Conservation (phyloP, 1,140 invertebrate genomes). For the Apocrypta bakeri region DNA sequence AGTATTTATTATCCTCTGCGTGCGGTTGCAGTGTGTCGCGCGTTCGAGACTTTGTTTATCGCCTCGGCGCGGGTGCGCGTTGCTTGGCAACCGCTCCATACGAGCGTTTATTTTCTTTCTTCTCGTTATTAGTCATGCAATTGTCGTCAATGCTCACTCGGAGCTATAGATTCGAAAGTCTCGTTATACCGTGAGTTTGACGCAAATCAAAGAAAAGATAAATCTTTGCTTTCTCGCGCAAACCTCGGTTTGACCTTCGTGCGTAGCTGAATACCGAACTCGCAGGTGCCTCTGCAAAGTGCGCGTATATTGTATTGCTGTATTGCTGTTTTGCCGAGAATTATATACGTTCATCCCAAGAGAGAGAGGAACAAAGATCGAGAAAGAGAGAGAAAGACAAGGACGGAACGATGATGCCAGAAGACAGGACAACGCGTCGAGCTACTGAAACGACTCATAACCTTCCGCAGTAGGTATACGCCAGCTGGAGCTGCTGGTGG, state of each 20-base stretch:
- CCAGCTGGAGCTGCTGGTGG: background rate
- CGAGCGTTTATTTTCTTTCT: background rate
- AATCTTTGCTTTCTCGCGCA: no score
- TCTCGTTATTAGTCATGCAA: background rate
- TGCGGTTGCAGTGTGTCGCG: background rate
- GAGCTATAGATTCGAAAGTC: no score
- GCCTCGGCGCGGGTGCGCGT: conserved; percentile 2
- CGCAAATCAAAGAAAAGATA: background rate
- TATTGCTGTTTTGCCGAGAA: no score
- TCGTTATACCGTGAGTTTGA: no score
- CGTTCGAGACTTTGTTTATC: conserved; percentile 29
- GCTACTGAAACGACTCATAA: background rate
- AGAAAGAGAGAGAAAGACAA: background rate
- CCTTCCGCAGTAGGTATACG: conserved; percentile 1
- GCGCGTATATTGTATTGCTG: no score
- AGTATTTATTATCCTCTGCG: no score
- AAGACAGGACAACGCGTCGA: background rate
- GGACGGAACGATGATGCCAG: background rate
- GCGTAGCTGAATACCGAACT: no score
- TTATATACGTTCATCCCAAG: no score
- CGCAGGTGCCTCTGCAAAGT: no score
- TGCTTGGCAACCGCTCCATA: background rate
- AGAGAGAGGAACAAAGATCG: background rate
- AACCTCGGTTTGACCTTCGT: no score
- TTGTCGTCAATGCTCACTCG: background rate